Base-by-base conservation (phyloP, 2,797 vertebrate species). In the Amblyopsis hoosieri region DNA sequence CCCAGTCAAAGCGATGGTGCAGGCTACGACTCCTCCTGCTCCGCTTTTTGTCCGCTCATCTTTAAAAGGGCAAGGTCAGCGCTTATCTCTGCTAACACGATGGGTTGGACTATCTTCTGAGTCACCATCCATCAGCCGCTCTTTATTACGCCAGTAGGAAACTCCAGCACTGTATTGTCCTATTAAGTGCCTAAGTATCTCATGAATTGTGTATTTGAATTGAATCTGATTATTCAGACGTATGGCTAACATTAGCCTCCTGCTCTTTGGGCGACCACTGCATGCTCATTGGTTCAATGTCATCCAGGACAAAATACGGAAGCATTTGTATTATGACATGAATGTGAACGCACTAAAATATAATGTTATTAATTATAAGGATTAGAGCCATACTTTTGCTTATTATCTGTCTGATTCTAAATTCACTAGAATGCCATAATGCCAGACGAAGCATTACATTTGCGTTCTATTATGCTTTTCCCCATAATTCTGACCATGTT, bases 251-350 rank as follows among this genome's bases (percentile, higher is more conserved):
- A 63, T 66, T 48, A 66, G 63, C 51, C 13, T 52, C 61, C 57
- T 19, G 17, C 50, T 60, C 51, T 57, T 74, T 48, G 57, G 64
- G 67, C 63, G n/a, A 57, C 42, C 17, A 2, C 47, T n/a, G 23
- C 23, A 23, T 23, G 46, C 67, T 74, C 66, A 76, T 70, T 56
- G 64, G 31, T 72, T 74, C 45, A 54, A n/a, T 67, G 71, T 67
- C 62, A 66, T 37, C 49, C 42, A 29, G 46, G 63, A 66, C 12
- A 12, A 12, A 57, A 57, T 29, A 54, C 57, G 63, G 65, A 60
- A 75, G 63, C 75, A 60, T 57, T 29, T 61, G 50, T 53, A 75
- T 72, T 47, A 57, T 8, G 13, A 45, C 31, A 62, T 54, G 17
- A 62, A 29, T 51, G 48, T 57, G 12, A 49, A 54, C 33, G 12